Percentiles rank a stretch among this genome's conserved stretches.
Evolutionary conservation across 2,113 vertebrate genomes (phyloP).

Genomic region (Poeciliopsis prolifica): DNA sequence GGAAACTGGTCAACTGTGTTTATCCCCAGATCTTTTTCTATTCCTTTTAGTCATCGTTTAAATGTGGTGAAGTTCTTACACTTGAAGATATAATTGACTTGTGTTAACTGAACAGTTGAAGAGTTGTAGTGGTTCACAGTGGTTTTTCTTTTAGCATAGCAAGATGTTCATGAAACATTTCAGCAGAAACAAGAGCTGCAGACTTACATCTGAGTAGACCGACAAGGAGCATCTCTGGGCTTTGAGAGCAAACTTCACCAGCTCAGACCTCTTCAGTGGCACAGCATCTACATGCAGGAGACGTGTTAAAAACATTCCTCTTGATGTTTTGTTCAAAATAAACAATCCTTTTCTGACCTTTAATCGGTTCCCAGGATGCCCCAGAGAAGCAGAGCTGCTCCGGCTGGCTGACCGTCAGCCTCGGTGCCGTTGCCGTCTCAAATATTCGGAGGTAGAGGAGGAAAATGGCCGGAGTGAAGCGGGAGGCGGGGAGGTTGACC

Average conservation of each 20-base stretch:
- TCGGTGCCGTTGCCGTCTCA: conserved; percentile 60
- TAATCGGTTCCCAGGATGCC: conserved; percentile 57
- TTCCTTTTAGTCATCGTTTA: too few species aligned
- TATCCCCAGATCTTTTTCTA: too few species aligned
- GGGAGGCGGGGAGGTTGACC: conserved; percentile 26
- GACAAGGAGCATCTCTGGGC: conserved; percentile 52
- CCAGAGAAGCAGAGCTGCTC: conserved; percentile 26
- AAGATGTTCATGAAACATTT: too few species aligned
- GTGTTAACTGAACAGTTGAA: too few species aligned
- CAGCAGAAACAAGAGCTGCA: neutral
- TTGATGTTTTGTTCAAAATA: neutral
- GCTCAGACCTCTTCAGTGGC: conserved; percentile 44
- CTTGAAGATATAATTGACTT: too few species aligned
- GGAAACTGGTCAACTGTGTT: too few species aligned
- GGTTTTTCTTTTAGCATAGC: too few species aligned
- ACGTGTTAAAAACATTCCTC: neutral
- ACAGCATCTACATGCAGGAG: conserved; percentile 38
- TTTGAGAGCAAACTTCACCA: conserved; percentile 74
- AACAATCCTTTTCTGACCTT: conserved; percentile 53
- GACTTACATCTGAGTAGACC: conserved; percentile 70
- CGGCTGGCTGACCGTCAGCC: neutral
- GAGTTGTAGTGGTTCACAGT: too few species aligned
- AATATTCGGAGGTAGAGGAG: conserved; percentile 69
- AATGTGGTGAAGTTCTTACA: too few species aligned
- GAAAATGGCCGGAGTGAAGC: conserved; percentile 61